Percentiles rank a stretch among this genome's conserved stretches.
Evolutionary conservation across 37 sponge, comb jelly and placozoan genomes (phyloP).

Genomic region (Oopsacas minuta): DNA sequence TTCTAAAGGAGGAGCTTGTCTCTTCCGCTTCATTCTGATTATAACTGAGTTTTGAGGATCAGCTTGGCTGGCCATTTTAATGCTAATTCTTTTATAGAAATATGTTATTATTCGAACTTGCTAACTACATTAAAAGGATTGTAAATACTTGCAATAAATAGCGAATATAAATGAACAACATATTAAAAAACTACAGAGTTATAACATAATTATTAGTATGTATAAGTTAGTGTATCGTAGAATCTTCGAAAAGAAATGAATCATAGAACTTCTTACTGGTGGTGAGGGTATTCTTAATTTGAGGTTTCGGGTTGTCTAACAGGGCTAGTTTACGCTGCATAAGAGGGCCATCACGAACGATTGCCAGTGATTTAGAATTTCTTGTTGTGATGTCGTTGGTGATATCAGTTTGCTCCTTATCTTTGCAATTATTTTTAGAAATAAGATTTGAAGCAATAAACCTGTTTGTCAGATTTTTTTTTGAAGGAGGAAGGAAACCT

Average conservation of each 20-base stretch:
- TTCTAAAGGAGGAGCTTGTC: not conserved
- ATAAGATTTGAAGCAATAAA: not conserved
- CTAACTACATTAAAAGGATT: no score
- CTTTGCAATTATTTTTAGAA: not conserved
- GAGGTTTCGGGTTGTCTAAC: not conserved
- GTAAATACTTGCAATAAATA: not conserved
- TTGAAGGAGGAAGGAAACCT: not conserved
- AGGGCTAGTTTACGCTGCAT: not conserved
- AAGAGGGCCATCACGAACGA: not conserved
- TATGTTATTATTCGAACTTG: no score
- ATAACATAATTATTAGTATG: not conserved
- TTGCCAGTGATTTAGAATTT: not conserved
- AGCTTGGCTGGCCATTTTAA: not conserved
- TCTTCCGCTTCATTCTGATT: slow-evolving; percentile 5
- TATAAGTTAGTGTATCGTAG: not conserved
- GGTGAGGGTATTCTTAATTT: not conserved
- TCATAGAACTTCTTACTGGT: not conserved
- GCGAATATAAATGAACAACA: not conserved
- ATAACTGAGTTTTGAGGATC: not conserved
- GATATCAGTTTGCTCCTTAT: not conserved
- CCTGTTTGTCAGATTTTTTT: not conserved
- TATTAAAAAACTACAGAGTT: not conserved
- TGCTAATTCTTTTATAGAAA: no score
- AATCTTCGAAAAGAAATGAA: not conserved
- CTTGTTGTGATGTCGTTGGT: not conserved